A percentile compares a stretch with the other conserved stretches of the same genome.
Evolutionary conservation across 1,140 invertebrate genomes (phyloP).

Genomic region (Drosophila athabasca): DNA sequence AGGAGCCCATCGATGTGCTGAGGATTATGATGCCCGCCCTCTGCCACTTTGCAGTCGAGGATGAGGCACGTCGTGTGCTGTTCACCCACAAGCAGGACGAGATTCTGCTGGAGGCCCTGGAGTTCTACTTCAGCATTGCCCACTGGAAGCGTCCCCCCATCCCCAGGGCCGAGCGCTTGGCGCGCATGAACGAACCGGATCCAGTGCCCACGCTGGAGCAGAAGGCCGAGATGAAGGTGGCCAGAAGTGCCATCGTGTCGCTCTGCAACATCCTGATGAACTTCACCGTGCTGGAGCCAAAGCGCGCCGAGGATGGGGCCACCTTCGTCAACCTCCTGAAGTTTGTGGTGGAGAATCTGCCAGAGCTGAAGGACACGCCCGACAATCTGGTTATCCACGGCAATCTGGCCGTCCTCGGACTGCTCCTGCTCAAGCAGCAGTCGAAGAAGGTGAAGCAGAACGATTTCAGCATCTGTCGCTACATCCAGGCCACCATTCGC

Average conservation of each 20-base stretch:
- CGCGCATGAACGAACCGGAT: constrained; percentile 89
- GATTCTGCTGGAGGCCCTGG: constrained; percentile 90
- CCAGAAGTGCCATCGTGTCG: constrained; percentile 91
- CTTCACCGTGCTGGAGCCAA: constrained; percentile 93
- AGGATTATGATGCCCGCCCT: constrained; percentile 92
- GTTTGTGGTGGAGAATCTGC: constrained; percentile 94
- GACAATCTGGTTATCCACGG: constrained; percentile 93
- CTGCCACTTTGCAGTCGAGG: constrained; percentile 95
- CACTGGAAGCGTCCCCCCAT: constrained; percentile 93
- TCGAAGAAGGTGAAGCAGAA: constrained; percentile 92
- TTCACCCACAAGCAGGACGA: constrained; percentile 91
- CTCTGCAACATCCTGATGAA: constrained; percentile 97
- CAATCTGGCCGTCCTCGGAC: constrained; percentile 92
- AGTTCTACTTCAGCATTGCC: constrained; percentile 93
- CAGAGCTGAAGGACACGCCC: constrained; percentile 91
- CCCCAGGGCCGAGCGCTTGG: constrained; percentile 90
- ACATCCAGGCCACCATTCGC: constrained; percentile 93
- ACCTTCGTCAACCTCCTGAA: constrained; percentile 92
- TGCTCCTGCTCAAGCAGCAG: constrained; percentile 93
- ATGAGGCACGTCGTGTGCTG: constrained; percentile 92
- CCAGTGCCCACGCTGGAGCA: constrained; percentile 89
- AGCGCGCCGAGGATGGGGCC: constrained; percentile 90
- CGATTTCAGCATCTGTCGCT: constrained; percentile 93
- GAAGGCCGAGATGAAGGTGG: constrained; percentile 92
- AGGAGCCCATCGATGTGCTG: constrained; percentile 89